Percentiles rank a stretch among this genome's conserved stretches.
phyloP scores from a whole-genome alignment of 2,888 invertebrate genomes.

The Drosophila longiperda region DNA sequence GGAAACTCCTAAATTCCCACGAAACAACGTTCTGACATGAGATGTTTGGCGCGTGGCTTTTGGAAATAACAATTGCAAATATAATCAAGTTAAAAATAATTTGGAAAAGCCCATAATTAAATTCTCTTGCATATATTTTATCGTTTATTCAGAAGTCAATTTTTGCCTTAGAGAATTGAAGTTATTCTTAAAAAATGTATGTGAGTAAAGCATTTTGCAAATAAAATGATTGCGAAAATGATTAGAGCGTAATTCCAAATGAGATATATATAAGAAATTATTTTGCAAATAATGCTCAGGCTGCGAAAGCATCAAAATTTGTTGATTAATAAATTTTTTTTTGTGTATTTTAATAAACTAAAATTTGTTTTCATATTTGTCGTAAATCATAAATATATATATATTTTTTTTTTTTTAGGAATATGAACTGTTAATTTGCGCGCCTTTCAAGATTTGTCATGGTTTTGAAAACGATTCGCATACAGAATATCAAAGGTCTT shows the following conservation, averaged over 20 bases:
- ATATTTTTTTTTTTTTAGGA: neutral
- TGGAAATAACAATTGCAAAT: neutral
- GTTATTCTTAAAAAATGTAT: neutral
- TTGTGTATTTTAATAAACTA: neutral
- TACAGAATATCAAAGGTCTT: constrained; percentile 27
- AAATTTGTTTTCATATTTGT: neutral
- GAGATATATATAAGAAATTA: neutral
- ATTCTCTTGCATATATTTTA: neutral
- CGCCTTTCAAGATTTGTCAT: constrained; percentile 4
- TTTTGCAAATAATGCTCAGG: neutral
- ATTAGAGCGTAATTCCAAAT: neutral
- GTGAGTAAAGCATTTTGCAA: neutral
- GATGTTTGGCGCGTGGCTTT: constrained; percentile 15
- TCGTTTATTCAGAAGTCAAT: no score
- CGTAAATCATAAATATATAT: neutral
- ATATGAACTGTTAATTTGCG: neutral
- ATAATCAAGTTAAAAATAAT: neutral
- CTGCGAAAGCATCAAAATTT: neutral
- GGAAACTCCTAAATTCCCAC: neutral
- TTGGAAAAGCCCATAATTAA: neutral
- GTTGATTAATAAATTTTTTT: neutral
- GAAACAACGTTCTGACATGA: neutral
- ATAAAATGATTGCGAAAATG: neutral
- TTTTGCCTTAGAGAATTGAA: neutral
- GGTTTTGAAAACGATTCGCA: constrained; percentile 6